Evolutionary conservation across 1,140 invertebrate genomes (phyloP), one percentile per base, ranked within the genome.

Genomic region (Macrosteles quadrilineatus): DNA sequence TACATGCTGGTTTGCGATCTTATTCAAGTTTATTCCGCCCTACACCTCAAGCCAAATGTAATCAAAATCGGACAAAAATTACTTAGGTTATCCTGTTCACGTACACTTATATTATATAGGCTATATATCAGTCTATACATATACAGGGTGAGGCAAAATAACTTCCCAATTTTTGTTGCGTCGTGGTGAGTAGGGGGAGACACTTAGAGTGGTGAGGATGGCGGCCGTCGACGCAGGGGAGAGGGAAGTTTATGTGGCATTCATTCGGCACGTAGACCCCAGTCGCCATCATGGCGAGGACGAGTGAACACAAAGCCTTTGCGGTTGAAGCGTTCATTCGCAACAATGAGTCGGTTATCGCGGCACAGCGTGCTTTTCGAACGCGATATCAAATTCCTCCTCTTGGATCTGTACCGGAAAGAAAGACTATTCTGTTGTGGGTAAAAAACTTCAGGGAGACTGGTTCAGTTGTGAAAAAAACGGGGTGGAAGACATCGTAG

Each of bases 321-420:
- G 66, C 66, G 6, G 27, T 53, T 11, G 47, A 68, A 50, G 67
- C 67, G 19, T 68, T 53, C 50, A 31, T 6, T 68, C 50, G 23
- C 55, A 68, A 68, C 32, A 50, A 50, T 68, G 25, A 50, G 23
- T 68, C 50, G 4, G 45, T 67, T 17, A 25, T 67, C 43, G 40
- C 40, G 32, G 27, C 40, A 25, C 40, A 67, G 21, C 65, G 43
- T 14, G 65, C 1, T 43, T 67, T 45, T 40, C 65, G 32, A 6
- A 27, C 65, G 23, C 64, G n/a, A n/a, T 43, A 36, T 36, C 9
- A 40, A 36, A 36, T 66, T 30, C 40, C 40, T 36, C 64, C 36
- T 19, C n/a, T 4, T 23, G 29, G 14, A 6, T 36, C 32, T 6
- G 32, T 36, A 14, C 32, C 14, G 32, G 32, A 36, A 6, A 4